phyloP scores from a whole-genome alignment of 2,888 invertebrate species.

The Ichneumoninae sp. region DNA sequence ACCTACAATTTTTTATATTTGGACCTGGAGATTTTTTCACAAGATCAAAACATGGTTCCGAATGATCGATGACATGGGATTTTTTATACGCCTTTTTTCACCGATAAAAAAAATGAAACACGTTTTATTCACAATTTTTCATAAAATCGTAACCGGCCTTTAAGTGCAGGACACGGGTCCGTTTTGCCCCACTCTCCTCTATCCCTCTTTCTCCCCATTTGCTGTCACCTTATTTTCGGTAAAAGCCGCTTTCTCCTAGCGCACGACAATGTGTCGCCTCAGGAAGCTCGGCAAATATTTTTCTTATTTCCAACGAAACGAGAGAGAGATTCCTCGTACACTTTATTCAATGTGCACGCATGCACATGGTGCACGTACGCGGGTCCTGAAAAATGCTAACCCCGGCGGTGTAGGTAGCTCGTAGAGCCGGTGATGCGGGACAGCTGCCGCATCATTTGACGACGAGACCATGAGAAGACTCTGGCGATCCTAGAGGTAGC shows the following conservation, averaged over 20 bases:
- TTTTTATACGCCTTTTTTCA: neutral
- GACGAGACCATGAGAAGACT: slow-evolving; percentile 2
- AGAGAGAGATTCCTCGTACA: slow-evolving; percentile 11
- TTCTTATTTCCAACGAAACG: slow-evolving; percentile 37
- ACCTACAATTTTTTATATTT: neutral
- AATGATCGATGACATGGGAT: too few relatives aligned
- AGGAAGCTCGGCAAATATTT: slow-evolving; percentile 62
- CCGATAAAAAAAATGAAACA: neutral
- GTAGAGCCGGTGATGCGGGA: slow-evolving; percentile 64
- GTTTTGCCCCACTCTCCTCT: slow-evolving; percentile 33
- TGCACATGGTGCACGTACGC: neutral
- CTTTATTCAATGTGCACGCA: slow-evolving; percentile 23
- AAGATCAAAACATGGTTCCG: neutral
- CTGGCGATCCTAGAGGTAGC: slow-evolving; percentile 10
- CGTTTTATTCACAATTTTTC: slow-evolving; percentile 44
- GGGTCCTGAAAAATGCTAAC: neutral
- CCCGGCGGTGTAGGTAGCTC: neutral
- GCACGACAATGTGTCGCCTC: slow-evolving; percentile 11
- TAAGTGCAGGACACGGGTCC: neutral
- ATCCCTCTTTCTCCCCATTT: neutral
- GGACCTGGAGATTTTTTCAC: neutral
- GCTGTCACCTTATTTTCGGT: slow-evolving; percentile 33
- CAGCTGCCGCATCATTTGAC: slow-evolving; percentile 66
- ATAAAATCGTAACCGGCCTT: neutral
- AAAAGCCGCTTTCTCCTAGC: slow-evolving; percentile 48